A percentile compares a stretch with the other conserved stretches of the same genome.
phyloP scores from a whole-genome alignment of 2,113 vertebrate genomes.

The Neomonachus schauinslandi region DNA sequence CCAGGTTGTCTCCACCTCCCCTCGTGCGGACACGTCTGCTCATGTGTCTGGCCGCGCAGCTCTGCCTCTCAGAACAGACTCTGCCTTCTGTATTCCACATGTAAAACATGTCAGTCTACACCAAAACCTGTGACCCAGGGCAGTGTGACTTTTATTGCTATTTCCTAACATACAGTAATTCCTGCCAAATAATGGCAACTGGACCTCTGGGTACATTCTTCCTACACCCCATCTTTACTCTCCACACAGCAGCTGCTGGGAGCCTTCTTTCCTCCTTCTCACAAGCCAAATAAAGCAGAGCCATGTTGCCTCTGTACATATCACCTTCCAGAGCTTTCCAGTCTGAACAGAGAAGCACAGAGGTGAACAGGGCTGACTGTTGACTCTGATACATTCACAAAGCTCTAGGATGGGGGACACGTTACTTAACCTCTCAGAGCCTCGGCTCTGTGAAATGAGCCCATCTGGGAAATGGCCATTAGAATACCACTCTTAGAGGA shows the following conservation, averaged over 20 bases:
- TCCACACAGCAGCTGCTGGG: neutral
- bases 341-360: neutral
- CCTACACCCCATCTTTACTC: neutral
- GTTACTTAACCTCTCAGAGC: neutral
- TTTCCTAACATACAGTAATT: neutral
- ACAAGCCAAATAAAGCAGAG: neutral
- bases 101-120: neutral
- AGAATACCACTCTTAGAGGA: neutral
- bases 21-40: neutral
- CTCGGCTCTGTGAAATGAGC: neutral
- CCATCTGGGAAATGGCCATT: neutral
- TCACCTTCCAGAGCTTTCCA: neutral
- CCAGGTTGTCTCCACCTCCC: neutral
- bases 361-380: neutral
- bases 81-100: neutral
- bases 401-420: neutral
- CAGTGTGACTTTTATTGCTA: neutral
- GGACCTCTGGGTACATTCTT: neutral
- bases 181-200: neutral
- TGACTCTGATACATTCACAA: neutral
- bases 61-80: neutral
- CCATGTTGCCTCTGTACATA: neutral
- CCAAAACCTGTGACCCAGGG: neutral
- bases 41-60: neutral
- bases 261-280: neutral